phyloP scores from a whole-genome alignment of 2,113 vertebrate genomes.

The Dasyornis broadbenti region DNA sequence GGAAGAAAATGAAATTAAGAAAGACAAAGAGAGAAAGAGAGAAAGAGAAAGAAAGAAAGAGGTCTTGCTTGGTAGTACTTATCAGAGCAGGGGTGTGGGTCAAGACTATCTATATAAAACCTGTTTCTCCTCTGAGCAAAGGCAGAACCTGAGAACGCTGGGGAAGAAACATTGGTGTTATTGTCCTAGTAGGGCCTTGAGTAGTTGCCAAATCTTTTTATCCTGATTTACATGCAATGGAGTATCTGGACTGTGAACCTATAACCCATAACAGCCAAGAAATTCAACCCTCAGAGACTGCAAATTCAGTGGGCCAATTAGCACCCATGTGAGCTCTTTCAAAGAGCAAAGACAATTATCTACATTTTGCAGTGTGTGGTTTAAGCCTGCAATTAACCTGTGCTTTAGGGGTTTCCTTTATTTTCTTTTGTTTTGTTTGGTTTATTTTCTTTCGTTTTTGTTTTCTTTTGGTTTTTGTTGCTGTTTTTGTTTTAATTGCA shows the following conservation, averaged over 20 bases:
- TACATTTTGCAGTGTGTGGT: background rate
- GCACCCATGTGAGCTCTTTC: background rate
- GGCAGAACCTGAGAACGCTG: background rate
- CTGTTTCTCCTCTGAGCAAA: background rate
- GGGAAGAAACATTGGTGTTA: background rate
- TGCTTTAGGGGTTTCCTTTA: background rate
- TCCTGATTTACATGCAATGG: background rate
- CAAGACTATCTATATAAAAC: background rate
- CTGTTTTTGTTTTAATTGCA: background rate
- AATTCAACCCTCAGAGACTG: background rate
- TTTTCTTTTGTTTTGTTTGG: background rate
- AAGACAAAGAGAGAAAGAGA: background rate
- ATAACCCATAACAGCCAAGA: background rate
- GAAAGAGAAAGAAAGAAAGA: background rate
- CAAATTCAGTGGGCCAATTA: background rate
- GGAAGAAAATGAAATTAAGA: background rate
- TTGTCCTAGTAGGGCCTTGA: background rate
- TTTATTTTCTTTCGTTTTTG: rapidly evolving
- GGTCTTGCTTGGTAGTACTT: background rate
- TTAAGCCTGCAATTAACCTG: background rate
- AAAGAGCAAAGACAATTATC: background rate
- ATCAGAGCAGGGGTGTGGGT: background rate
- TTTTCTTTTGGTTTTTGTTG: background rate
- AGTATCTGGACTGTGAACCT: background rate
- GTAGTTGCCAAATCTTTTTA: background rate